Base-by-base conservation (phyloP, 2,888 invertebrate genomes). In the Phlogophora meticulosa region DNA sequence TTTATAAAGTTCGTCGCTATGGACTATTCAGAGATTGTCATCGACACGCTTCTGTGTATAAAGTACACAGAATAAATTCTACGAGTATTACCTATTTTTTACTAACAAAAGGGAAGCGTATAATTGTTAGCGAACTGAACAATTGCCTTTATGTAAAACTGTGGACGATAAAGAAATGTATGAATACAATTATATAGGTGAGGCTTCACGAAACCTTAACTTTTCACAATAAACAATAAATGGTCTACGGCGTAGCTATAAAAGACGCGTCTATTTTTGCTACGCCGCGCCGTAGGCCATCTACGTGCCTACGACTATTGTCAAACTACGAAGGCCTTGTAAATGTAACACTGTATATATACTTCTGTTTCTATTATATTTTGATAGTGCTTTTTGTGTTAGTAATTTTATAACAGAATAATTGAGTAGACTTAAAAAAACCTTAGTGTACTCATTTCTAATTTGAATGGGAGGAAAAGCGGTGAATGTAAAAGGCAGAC, bases 1-100 rank as follows among this genome's bases (percentile, higher is more conserved):
- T 78, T 79, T 67, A 73, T 76, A 72, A 72, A 73, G 69, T 67
- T 40, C 45, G 28, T 48, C 24, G 45, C 20, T 36, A 40, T 65
- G 57, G 61, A 43, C 24, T 59, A 59, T 49, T 59, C 55, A 34
- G n/a, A 45, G 10, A 53, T 59, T 66, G 49, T 46, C 36, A 70
- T 49, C 22, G 20, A 52, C 34, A 56, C 28, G 22, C 24, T 46
- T 48, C 32, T 64, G 24, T 22, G 15, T 7, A 40, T 45, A 20
- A 45, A 40, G 38, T 49, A n/a, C n/a, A n/a, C n/a, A n/a, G n/a
- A n/a, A n/a, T n/a, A n/a, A n/a, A n/a, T n/a, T n/a, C n/a, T n/a
- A n/a, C n/a, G n/a, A n/a, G 1, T 22, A 22, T 15, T 55, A 24
- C 15, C n/a, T 43, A n/a, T 10, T 22, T 52, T 69, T 51, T 73